Evolutionary conservation across 1,140 invertebrate species (phyloP).

Genomic region (Drosophila gunungcola): DNA sequence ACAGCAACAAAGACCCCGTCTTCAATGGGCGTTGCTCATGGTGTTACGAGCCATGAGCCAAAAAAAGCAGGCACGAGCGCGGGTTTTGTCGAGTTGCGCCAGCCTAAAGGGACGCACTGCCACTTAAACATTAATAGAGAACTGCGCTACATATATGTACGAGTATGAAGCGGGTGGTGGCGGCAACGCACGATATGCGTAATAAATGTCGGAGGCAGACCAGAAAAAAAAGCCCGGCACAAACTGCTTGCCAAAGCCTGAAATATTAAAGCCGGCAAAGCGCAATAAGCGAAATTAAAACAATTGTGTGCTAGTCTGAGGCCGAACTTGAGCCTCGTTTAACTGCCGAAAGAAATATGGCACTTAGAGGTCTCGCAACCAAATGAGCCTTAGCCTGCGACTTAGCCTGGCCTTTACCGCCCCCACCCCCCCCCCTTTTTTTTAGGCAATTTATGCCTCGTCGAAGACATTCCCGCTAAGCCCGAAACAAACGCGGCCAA

Average conservation of each 20-base stretch:
- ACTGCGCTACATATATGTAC: slow-evolving; percentile 24
- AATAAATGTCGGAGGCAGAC: slow-evolving; percentile 68
- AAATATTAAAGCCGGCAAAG: slow-evolving; percentile 74
- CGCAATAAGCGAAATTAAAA: slow-evolving; percentile 83
- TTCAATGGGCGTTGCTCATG: slow-evolving; percentile 22
- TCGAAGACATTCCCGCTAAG: slow-evolving; percentile 72
- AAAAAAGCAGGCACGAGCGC: slow-evolving; percentile 27
- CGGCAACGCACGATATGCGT: slow-evolving; percentile 73
- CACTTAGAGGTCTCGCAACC: slow-evolving; percentile 55
- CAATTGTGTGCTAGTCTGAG: slow-evolving; percentile 62
- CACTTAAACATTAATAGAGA: slow-evolving; percentile 84
- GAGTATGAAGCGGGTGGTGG: neutral
- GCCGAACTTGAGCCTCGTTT: slow-evolving; percentile 25
- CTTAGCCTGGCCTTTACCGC: slow-evolving; percentile 16
- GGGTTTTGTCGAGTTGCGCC: slow-evolving; percentile 49
- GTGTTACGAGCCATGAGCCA: slow-evolving; percentile 7
- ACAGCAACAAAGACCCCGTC: slow-evolving; percentile 65
- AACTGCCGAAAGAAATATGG: slow-evolving; percentile 75
- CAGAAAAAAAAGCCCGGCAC: slow-evolving; percentile 5
- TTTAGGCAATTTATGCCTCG: slow-evolving; percentile 65
- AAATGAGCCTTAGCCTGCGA: slow-evolving; percentile 68
- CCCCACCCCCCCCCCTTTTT: neutral
- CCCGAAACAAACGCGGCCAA: slow-evolving; percentile 69
- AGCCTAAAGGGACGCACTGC: slow-evolving; percentile 78
- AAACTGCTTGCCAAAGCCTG: slow-evolving; percentile 71